A percentile compares a stretch with the other conserved stretches of the same genome.
phyloP scores from a whole-genome alignment of 2,113 vertebrate species.

The Plectropomus leopardus region DNA sequence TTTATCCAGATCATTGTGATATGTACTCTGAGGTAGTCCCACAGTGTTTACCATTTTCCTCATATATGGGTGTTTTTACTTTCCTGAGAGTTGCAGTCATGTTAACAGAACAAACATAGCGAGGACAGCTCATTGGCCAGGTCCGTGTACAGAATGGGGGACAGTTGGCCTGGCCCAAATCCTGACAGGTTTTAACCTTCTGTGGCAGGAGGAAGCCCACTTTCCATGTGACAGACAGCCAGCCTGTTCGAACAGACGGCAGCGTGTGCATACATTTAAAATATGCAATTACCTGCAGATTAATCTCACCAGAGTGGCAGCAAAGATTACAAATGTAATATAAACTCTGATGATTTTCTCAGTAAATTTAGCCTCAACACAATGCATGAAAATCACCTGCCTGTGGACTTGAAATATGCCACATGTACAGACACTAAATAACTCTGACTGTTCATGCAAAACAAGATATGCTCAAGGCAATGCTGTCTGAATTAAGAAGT shows the following conservation, averaged over 20 bases:
- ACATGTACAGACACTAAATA: constrained; percentile 62
- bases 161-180: constrained; percentile 62
- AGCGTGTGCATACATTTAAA: constrained; percentile 60
- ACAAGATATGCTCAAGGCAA: constrained; percentile 58
- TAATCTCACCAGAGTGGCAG: constrained; percentile 52
- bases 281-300: constrained; percentile 69
- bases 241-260: constrained; percentile 62
- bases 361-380: constrained; percentile 29
- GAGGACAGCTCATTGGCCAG: constrained; percentile 40
- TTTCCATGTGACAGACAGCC: constrained; percentile 58
- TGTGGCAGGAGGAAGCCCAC: constrained; percentile 47
- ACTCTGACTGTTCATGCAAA: constrained; percentile 65
- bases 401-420: constrained; percentile 51
- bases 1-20: neutral
- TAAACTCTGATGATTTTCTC: constrained; percentile 44
- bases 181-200: constrained; percentile 69
- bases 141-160: constrained; percentile 45
- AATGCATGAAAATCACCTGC: constrained; percentile 48
- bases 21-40: neutral
- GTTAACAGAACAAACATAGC: constrained; percentile 24
- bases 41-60: neutral
- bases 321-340: constrained; percentile 47
- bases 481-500: constrained; percentile 50
- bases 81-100: constrained; percentile 32
- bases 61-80: neutral